These are phyloP conservation scores for Lepeophtheirus nordmannii DNA, from an alignment of 2,888 invertebrate species.

Conservation along the genomic window DNA sequence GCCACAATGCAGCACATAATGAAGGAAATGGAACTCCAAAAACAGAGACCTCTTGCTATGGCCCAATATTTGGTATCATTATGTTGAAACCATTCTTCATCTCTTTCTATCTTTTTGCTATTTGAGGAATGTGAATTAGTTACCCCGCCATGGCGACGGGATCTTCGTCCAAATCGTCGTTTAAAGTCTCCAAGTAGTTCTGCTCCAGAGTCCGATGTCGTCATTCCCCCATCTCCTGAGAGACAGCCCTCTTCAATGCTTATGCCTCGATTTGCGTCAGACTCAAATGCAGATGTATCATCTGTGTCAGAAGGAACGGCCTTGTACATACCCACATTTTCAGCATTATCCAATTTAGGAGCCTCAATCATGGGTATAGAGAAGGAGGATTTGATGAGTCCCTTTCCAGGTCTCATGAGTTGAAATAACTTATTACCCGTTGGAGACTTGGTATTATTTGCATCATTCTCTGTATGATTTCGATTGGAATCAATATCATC, in stretches of 20 bases:
- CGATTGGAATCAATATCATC: not conserved
- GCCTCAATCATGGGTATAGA: not conserved
- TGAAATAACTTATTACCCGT: not conserved
- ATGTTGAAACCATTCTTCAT: conserved; percentile 16
- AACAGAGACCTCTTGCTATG: conserved; percentile 3
- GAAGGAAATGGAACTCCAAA: conserved; percentile 17
- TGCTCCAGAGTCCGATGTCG: conserved; percentile 8
- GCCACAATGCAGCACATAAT: not conserved
- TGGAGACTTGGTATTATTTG: too few relatives aligned
- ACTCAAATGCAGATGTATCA: conserved; percentile 19
- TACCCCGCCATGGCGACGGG: not conserved
- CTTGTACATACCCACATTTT: conserved; percentile 7
- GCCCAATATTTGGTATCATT: conserved; percentile 17
- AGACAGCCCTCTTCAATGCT: not conserved
- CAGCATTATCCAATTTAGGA: not conserved
- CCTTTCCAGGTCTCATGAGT: not conserved
- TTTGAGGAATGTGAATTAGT: not conserved
- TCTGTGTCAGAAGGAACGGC: conserved; percentile 24
- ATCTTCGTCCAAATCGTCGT: not conserved
- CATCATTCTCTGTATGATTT: too few relatives aligned
- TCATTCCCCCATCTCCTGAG: not conserved
- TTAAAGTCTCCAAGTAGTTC: not conserved
- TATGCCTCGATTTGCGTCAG: conserved; percentile 16
- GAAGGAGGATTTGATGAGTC: not conserved
- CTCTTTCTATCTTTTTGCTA: not conserved